Evolutionary conservation across 2,888 invertebrate species (phyloP).

Genomic region (Zhengitettix transpicula): DNA sequence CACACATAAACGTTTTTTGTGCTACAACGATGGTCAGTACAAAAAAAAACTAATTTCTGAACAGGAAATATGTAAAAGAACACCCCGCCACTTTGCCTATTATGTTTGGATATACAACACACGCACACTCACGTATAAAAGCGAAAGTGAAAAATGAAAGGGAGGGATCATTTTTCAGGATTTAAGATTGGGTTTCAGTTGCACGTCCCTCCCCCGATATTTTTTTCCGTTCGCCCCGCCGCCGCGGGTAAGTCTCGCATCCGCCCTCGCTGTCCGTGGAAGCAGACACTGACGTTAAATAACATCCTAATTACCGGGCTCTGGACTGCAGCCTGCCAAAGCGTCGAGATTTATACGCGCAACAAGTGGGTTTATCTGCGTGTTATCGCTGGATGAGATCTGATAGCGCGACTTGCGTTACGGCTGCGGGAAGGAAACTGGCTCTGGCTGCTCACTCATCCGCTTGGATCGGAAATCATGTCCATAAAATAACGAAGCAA

Average conservation of each 20-base stretch:
- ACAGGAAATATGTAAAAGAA: neutral
- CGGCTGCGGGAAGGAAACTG: too few relatives aligned
- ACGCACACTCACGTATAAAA: neutral
- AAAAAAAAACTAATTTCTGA: too few relatives aligned
- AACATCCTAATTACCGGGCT: neutral
- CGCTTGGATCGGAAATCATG: too few relatives aligned
- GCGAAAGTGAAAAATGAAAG: neutral
- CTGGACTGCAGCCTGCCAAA: neutral
- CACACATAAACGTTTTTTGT: too few relatives aligned
- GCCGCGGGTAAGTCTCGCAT: neutral
- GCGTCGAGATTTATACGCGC: too few relatives aligned
- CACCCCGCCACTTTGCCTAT: neutral
- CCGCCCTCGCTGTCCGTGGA: neutral
- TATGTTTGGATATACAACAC: neutral
- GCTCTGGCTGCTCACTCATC: too few relatives aligned
- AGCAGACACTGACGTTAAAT: neutral
- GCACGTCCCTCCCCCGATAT: neutral
- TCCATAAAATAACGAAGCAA: too few relatives aligned
- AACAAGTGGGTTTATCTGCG: too few relatives aligned
- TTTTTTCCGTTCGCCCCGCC: neutral
- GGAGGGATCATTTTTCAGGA: neutral
- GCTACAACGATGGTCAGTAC: too few relatives aligned
- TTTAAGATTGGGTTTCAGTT: neutral
- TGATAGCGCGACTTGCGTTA: too few relatives aligned
- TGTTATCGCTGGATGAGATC: too few relatives aligned